Evolutionary conservation across 30 jellyfish, hydroid and myxozoan species (phyloP).

Genomic region (Chironex yamaguchii): DNA sequence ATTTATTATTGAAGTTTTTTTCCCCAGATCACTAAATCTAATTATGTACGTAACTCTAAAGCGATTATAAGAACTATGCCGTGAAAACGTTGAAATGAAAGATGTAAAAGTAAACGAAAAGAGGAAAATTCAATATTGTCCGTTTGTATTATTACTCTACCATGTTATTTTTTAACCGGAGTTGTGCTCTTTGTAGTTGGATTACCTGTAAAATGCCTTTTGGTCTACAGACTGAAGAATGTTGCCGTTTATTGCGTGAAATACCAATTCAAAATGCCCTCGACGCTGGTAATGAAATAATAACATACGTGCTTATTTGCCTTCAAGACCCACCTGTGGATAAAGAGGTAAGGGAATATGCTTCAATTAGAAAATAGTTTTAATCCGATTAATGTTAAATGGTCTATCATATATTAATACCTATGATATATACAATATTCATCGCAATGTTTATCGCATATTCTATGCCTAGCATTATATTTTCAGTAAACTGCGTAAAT

Average conservation of each 20-base stretch:
- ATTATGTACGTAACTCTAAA: too few relatives aligned
- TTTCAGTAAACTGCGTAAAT: too few relatives aligned
- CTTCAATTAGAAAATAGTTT: too few relatives aligned
- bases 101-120: too few relatives aligned
- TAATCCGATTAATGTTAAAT: too few relatives aligned
- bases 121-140: not conserved
- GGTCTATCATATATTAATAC: not conserved
- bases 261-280: slow-evolving; percentile 55
- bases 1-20: too few relatives aligned
- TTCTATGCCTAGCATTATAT: too few relatives aligned
- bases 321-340: slow-evolving; percentile 69
- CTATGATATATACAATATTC: not conserved
- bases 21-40: too few relatives aligned
- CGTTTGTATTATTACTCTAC: not conserved
- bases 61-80: too few relatives aligned
- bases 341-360: slow-evolving; percentile 55
- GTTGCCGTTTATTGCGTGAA: slow-evolving; percentile 77
- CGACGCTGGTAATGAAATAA: slow-evolving; percentile 13
- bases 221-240: slow-evolving; percentile 85
- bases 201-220: too few relatives aligned
- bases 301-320: slow-evolving; percentile 48
- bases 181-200: not conserved
- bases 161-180: not conserved
- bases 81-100: too few relatives aligned
- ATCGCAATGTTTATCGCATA: too few relatives aligned